Evolutionary conservation across 2,113 vertebrate genomes (phyloP).

Genomic region (Spilogale gracilis): DNA sequence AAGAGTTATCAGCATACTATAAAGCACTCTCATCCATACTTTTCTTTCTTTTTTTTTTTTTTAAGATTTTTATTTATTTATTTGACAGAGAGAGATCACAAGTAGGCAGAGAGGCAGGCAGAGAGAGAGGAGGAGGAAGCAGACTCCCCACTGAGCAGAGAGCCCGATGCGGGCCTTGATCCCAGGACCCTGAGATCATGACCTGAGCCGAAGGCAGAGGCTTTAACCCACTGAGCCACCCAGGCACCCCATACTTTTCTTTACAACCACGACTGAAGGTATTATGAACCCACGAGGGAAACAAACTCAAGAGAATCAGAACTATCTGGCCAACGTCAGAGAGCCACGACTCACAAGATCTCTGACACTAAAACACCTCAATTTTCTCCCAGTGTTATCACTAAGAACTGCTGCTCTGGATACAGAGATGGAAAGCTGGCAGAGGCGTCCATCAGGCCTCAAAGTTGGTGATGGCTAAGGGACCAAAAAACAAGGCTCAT

Average conservation of each 20-base stretch:
- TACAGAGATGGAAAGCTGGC: neutral
- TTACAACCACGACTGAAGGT: neutral
- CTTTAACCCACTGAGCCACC: too few species aligned
- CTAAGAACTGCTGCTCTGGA: neutral
- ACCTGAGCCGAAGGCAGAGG: too few species aligned
- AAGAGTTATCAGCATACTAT: neutral
- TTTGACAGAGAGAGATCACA: too few species aligned
- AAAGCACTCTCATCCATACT: neutral
- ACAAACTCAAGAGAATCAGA: constrained; percentile 16
- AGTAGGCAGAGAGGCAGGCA: too few species aligned
- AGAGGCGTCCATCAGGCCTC: neutral
- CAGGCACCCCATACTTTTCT: neutral
- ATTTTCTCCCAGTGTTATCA: neutral
- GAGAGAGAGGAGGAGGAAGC: too few species aligned
- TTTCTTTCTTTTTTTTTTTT: neutral
- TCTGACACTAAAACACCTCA: neutral
- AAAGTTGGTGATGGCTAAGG: neutral
- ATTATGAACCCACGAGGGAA: neutral
- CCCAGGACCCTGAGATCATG: too few species aligned
- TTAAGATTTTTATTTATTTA: too few species aligned
- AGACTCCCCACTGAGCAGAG: too few species aligned
- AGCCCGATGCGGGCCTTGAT: too few species aligned
- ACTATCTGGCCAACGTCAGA: neutral
- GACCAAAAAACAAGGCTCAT: neutral
- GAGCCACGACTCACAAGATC: neutral